phyloP scores from a whole-genome alignment of 35 echinoderm and acorn worm species.

The Apostichopus parvimensis region DNA sequence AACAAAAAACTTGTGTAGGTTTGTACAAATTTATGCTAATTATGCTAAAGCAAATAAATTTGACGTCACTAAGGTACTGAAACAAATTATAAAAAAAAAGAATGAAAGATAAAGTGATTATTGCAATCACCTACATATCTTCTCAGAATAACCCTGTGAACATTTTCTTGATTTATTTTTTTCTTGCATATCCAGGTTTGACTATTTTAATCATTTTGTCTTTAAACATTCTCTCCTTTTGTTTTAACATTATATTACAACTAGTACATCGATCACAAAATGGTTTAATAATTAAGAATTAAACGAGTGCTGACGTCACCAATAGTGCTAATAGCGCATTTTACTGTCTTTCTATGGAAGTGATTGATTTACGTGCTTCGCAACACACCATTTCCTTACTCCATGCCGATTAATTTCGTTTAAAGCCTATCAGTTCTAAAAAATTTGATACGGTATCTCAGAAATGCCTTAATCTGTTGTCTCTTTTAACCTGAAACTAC shows the following conservation, averaged over 20 bases:
- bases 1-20: too few species aligned
- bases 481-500: too few species aligned
- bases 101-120: too few species aligned
- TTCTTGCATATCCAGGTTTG: neutral
- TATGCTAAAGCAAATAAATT: too few species aligned
- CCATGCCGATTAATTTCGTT: neutral
- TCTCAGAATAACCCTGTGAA: too few species aligned
- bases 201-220: neutral
- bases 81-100: too few species aligned
- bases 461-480: neutral
- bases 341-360: neutral
- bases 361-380: constrained; percentile 7
- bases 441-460: constrained; percentile 2
- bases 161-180: too few species aligned
- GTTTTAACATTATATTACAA: neutral
- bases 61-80: too few species aligned
- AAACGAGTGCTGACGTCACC: neutral
- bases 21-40: too few species aligned
- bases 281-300: constrained; percentile 13
- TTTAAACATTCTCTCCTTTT: neutral
- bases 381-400: constrained; percentile 16
- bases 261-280: neutral
- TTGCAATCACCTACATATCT: too few species aligned
- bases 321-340: neutral
- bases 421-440: neutral